phyloP scores from a whole-genome alignment of 2,113 vertebrate genomes.

The Plestiodon gilberti region DNA sequence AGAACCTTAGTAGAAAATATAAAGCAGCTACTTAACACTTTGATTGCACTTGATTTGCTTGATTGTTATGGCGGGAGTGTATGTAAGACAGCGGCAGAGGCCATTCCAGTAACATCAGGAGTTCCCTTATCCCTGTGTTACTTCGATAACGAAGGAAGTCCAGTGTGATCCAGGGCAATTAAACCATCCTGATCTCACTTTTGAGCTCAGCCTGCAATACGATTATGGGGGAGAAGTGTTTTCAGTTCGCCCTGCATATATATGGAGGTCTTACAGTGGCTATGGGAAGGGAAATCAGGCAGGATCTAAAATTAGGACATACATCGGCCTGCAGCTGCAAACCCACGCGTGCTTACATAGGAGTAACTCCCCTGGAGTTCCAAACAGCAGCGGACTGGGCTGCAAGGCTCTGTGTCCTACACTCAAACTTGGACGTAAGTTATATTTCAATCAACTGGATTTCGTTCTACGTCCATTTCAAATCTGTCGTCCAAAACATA shows the following conservation, averaged over 20 bases:
- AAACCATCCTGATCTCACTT: not conserved
- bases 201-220: not conserved
- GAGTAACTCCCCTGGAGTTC: not conserved
- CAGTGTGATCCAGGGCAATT: not conserved
- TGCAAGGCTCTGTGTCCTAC: not conserved
- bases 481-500: not conserved
- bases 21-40: not conserved
- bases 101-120: not conserved
- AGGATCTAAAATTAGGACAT: not conserved
- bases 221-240: not conserved
- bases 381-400: not conserved
- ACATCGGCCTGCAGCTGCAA: not conserved
- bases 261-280: not conserved
- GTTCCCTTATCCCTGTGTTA: not conserved
- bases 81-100: not conserved
- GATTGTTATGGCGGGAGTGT: no score
- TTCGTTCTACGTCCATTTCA: no score
- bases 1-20: not conserved
- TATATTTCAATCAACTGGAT: not conserved
- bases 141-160: not conserved
- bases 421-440: not conserved
- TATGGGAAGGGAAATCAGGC: not conserved
- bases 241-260: not conserved
- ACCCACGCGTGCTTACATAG: not conserved
- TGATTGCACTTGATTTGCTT: not conserved